Evolutionary conservation across 2,113 vertebrate genomes (phyloP), one percentile per base, ranked within the genome.

Genomic region (Myotis brandtii): DNA sequence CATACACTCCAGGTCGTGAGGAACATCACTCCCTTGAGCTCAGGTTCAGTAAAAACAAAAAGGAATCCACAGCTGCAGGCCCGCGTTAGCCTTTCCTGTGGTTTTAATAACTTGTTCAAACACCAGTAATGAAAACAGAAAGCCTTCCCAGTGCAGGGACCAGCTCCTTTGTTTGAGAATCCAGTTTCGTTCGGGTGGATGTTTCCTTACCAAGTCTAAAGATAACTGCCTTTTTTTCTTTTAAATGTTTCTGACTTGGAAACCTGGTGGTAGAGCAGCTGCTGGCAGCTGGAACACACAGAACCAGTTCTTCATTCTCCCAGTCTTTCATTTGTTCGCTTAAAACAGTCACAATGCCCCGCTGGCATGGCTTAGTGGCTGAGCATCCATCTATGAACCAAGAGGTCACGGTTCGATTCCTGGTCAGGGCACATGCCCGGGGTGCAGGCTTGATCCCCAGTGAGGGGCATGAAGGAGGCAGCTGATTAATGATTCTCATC

Each of bases 21-120:
- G 89, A 98, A 76, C 81, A 97, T 92, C 95, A 93, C 21, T 94
- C 95, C 97, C 77, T 0, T 86, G 89, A 93, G 95, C 89, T 97
- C 76, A n/a, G 94, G 89, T 76, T 64, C 89, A 96, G 95, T 97
- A 89, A 98, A 83, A 98, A 97, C 25, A 52, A 56, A 86, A 77
- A 95, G 93, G 25, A 72, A 80, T 96, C 94, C 90, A 96, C 96
- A 93, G 92, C 94, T 97, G 94, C 64, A 96, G 96, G 96, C 97
- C 98, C 93, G 90, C 40, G 56, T 94, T 11, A 12, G 88, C 1
- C 0, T 95, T 97, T 97, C 83, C 89, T 95, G 1, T 77, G 9
- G 79, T 96, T 97, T 95, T 96, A 92, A 75, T 97, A 91, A 75
- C 70, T 3, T 1, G 86, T 84, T 56, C 17, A 0, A 67, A 66